These are phyloP conservation scores for Sinotaia quadrata DNA, from an alignment of 2,888 invertebrate genomes.

Conservation along the genomic window DNA sequence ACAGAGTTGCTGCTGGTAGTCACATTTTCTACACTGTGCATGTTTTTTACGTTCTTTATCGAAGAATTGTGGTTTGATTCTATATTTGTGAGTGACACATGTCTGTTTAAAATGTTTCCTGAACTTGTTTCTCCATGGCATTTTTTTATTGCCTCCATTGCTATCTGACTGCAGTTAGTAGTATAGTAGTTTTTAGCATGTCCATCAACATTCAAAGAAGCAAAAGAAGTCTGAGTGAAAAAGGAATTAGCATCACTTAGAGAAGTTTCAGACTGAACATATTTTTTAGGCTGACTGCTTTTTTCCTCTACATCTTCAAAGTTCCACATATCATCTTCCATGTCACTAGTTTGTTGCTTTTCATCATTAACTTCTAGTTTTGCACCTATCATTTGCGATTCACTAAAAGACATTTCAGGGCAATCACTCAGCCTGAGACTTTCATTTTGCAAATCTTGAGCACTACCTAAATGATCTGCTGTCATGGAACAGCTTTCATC, in stretches of 20 bases:
- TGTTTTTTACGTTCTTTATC: neutral
- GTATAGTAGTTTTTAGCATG: neutral
- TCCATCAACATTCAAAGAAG: neutral
- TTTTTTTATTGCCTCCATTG: neutral
- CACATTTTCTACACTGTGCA: neutral
- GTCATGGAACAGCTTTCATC: too few species aligned
- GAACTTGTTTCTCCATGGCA: neutral
- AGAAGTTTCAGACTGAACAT: neutral
- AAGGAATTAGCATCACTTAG: neutral
- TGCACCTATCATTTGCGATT: neutral
- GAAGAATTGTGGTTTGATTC: neutral
- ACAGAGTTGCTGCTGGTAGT: neutral
- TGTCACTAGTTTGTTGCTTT: neutral
- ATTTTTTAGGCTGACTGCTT: too few species aligned
- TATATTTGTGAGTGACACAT: neutral
- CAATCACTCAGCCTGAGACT: conserved; percentile 16
- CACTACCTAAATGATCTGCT: too few species aligned
- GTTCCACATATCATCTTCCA: neutral
- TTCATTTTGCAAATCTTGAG: too few species aligned
- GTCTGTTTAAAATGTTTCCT: neutral
- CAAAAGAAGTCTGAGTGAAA: neutral
- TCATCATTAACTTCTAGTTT: neutral
- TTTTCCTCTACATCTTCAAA: too few species aligned
- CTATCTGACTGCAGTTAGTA: too few species aligned
- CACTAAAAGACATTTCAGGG: neutral